Base-by-base conservation (phyloP, 2,113 vertebrate species). In the Nanger granti region DNA sequence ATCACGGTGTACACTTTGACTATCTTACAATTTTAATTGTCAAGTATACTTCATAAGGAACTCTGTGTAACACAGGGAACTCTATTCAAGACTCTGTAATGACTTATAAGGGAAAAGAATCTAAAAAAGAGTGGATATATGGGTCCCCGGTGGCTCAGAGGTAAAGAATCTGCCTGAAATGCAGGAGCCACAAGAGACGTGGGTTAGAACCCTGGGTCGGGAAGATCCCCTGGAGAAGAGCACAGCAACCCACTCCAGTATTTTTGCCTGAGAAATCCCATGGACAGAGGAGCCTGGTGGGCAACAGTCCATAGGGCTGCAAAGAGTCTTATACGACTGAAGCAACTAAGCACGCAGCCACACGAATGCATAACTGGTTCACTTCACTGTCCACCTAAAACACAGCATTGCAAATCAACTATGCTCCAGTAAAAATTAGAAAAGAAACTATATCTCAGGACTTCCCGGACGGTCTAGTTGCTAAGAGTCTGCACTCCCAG, bases 261-360 rank as follows among this genome's bases (percentile, higher is more conserved):
- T 73, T 24, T 20, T 73, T 41, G 10, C n/a, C 69, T 73, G 69
- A 41, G 20, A 24, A 73, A 73, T 24, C 9, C 20, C n/a, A 24
- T 24, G 20, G 69, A 73, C n/a, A 41, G 69, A 24, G 69, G n/a
- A 73, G 10, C 69, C 69, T 73, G 69, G 20, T 41, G 69, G n/a
- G n/a, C 69, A 41, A 37, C n/a, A 73, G n/a, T 37, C n/a, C n/a
- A 12, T 24, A 41, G 20, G n/a, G 69, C 37, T 73, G n/a, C 10
- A 73, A 12, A 73, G 69, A 73, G 69, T 12, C n/a, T 41, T 41
- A 73, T 10, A 73, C 0, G 4, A 73, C n/a, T 5, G 66, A 73
- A 73, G 66, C 9, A 5, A 37, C n/a, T 1, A 73, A 73, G 10
- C 69, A 41, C 2, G 0, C n/a, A 73, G 22, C 5, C 18, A 12